Evolutionary conservation across 35 echinoderm and acorn worm genomes (phyloP), one percentile per base, ranked within the genome.

Genomic region (Hemicentrotus pulcherrimus): DNA sequence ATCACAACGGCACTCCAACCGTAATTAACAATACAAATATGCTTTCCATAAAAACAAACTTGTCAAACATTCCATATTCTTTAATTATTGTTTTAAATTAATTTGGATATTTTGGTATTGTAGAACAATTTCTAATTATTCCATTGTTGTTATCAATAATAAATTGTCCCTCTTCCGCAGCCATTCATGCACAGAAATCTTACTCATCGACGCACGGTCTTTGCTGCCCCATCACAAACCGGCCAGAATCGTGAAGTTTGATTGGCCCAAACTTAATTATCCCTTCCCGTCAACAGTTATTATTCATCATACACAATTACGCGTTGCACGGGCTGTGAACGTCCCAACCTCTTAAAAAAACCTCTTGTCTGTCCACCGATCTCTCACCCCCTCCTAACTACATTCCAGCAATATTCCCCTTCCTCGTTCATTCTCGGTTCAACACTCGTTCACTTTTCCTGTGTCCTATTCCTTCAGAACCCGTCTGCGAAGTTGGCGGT

Each of bases 231-330:
- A 32, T 90, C 88, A 41, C 88, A 90, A 32, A 33, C 19, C 10
- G 88, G 88, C 88, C 32, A 45, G 88, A 16, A 33, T 90, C 46
- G 19, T 46, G 3, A 45, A 90, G 32, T 32, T 30, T 90, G 88
- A 90, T 90, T 90, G 88, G 88, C 18, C 88, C 11, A 90, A 90
- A 90, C 32, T 33, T 90, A 90, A 90, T 90, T 90, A 90, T 90
- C 32, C 46, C 88, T 90, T 90, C 88, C 88, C 88, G 88, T 90
- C 88, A 90, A 45, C 32, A 47, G 88, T 33, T 90, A 90, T 90
- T 90, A 90, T 90, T 90, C 88, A 90, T 32, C 88, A 90, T 47
- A 30, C 65, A 90, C 32, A 90, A 90, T 90, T 90, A 33, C 15
- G 46, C 88, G 45, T 45, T 45, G 88, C n/a, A 32, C 88, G 2